A percentile compares a stretch with the other conserved stretches of the same genome.
These are phyloP conservation scores for Arothron firmamentum DNA, from an alignment of 2,113 vertebrate genomes.

Conservation along the genomic window DNA sequence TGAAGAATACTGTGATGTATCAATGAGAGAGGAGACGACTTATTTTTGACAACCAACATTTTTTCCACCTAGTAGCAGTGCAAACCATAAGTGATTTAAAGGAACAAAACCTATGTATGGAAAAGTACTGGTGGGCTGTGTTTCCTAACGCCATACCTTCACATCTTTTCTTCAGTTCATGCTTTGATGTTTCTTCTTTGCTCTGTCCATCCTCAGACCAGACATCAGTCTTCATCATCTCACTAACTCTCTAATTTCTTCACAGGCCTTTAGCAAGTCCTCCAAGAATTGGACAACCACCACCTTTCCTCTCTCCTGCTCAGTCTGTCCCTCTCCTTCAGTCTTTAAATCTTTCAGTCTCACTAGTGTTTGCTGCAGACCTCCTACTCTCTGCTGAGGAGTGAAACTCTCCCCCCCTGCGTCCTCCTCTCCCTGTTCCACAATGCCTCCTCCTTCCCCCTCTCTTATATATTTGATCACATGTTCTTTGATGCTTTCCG, in stretches of 20 bases:
- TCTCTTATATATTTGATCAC: conserved; percentile 79
- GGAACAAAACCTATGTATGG: too few relatives aligned
- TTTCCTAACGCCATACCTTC: too few relatives aligned
- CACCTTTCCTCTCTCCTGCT: conserved; percentile 33
- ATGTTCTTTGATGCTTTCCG: conserved; percentile 64
- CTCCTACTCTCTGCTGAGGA: conserved; percentile 65
- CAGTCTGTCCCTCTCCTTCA: conserved; percentile 29
- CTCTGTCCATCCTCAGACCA: not conserved
- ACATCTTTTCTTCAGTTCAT: not conserved
- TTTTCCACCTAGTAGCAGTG: too few relatives aligned
- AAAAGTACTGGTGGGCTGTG: not conserved
- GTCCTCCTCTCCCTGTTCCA: conserved; percentile 50
- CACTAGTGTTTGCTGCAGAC: conserved; percentile 68
- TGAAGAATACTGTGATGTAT: too few relatives aligned
- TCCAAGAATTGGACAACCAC: conserved; percentile 74
- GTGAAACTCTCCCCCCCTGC: conserved; percentile 29
- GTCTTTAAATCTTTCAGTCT: conserved; percentile 67
- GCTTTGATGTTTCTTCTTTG: not conserved
- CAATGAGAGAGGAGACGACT: too few relatives aligned
- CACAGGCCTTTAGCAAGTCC: conserved; percentile 68
- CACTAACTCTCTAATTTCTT: conserved; percentile 21
- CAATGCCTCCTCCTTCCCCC: conserved; percentile 52
- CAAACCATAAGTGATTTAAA: too few relatives aligned
- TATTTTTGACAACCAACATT: too few relatives aligned
- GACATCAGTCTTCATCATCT: not conserved